A percentile compares a stretch with the other conserved stretches of the same genome.
Conservation (phyloP, 2,797 vertebrate genomes). For the Sus cebifrons region DNA sequence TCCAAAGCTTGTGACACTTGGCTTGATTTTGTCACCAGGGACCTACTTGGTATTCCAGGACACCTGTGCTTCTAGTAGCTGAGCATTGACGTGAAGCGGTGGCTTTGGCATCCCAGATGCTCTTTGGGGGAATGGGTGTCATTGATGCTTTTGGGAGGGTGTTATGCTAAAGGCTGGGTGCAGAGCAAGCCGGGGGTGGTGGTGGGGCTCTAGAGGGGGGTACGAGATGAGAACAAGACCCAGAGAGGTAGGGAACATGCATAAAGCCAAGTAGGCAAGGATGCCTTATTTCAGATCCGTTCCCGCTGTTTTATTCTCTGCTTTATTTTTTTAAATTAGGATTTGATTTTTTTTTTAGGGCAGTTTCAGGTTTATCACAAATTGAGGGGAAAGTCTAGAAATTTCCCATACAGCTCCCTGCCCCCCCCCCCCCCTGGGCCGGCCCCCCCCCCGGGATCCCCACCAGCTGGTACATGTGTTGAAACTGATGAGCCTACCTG, state of each 20-base stretch:
- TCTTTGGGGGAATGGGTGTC: neutral
- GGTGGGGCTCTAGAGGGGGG: rapidly evolving
- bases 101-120: neutral
- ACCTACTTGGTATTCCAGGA: conserved; percentile 7
- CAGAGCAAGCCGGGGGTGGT: neutral
- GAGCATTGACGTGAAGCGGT: neutral
- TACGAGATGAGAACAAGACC: neutral
- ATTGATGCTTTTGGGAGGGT: neutral
- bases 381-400: neutral
- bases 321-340: neutral
- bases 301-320: neutral
- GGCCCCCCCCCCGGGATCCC: neutral
- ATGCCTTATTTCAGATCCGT: neutral
- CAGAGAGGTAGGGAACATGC: no score
- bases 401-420: no score
- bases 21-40: neutral
- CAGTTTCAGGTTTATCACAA: neutral
- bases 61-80: neutral
- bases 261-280: neutral
- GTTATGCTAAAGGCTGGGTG: neutral
- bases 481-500: neutral
- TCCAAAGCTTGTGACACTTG: neutral
- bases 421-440: neutral
- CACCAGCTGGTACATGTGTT: neutral
- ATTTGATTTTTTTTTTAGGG: neutral